These are phyloP conservation scores for Pycnonotus jocosus DNA, from an alignment of 2,113 vertebrate genomes.

Conservation along the genomic window DNA sequence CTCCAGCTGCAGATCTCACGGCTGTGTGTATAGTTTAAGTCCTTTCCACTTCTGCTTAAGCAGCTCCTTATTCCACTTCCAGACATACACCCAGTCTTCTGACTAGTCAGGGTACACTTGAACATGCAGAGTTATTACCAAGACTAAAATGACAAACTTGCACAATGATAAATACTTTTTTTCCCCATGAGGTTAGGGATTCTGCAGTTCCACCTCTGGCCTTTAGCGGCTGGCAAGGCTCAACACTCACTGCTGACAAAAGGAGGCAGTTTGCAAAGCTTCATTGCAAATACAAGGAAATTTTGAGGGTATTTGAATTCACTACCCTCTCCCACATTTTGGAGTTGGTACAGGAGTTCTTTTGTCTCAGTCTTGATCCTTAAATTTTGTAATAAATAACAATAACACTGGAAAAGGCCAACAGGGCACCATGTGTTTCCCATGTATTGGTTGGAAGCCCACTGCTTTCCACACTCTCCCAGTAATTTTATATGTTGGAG, in stretches of 20 bases:
- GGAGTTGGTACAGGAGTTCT: neutral
- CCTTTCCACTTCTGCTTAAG: neutral
- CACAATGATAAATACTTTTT: neutral
- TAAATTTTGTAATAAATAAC: neutral
- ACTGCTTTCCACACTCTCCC: neutral
- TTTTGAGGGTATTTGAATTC: neutral
- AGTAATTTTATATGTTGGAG: neutral
- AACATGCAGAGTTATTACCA: neutral
- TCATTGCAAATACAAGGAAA: neutral
- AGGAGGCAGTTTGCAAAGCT: neutral
- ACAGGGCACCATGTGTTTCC: neutral
- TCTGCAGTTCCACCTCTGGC: neutral
- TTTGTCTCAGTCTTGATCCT: neutral
- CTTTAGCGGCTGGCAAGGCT: neutral
- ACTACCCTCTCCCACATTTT: neutral
- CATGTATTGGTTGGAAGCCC: neutral
- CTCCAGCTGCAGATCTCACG: neutral
- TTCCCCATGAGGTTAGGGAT: neutral
- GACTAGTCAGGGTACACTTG: neutral
- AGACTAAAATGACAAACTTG: neutral
- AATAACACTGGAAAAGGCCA: neutral
- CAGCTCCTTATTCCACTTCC: neutral
- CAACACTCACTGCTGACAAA: neutral
- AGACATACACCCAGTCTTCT: neutral
- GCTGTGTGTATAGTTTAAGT: neutral